Percentiles rank a stretch among this genome's conserved stretches.
These are phyloP conservation scores for Smithornis capensis DNA, from an alignment of 2,113 vertebrate genomes.

Conservation along the genomic window DNA sequence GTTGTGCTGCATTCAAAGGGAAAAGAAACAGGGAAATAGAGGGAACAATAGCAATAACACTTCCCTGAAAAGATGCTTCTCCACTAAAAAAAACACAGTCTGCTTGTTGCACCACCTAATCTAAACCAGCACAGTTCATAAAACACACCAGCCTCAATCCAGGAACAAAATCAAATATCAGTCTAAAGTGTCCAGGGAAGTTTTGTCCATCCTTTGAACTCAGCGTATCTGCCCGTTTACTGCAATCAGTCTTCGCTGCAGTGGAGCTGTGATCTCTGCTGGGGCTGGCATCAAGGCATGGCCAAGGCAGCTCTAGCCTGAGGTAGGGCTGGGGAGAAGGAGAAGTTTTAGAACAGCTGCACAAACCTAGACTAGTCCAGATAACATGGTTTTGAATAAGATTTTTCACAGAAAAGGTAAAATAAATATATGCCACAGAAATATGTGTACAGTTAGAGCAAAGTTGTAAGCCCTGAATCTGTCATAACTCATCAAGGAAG, in stretches of 20 bases:
- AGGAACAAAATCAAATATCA: background rate
- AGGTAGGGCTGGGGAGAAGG: background rate
- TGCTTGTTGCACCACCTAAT: background rate
- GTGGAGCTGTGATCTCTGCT: background rate
- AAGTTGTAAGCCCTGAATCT: background rate
- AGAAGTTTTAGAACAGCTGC: background rate
- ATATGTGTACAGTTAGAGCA: background rate
- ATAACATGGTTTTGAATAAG: background rate
- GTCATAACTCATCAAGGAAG: background rate
- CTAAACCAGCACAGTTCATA: background rate
- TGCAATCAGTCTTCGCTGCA: background rate
- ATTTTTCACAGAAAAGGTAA: background rate
- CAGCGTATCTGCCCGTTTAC: fast-evolving
- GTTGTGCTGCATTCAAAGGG: background rate
- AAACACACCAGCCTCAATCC: background rate
- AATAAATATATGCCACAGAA: background rate
- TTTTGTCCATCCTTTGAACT: background rate
- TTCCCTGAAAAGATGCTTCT: background rate
- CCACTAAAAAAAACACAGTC: background rate
- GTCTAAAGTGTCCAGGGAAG: background rate
- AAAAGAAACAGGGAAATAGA: slow-evolving; percentile 9
- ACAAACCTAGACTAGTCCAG: background rate
- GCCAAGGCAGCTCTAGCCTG: background rate
- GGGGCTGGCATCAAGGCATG: background rate
- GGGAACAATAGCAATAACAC: background rate